Evolutionary conservation across 2,797 vertebrate genomes (phyloP).

Genomic region (Astyanax mexicanus): DNA sequence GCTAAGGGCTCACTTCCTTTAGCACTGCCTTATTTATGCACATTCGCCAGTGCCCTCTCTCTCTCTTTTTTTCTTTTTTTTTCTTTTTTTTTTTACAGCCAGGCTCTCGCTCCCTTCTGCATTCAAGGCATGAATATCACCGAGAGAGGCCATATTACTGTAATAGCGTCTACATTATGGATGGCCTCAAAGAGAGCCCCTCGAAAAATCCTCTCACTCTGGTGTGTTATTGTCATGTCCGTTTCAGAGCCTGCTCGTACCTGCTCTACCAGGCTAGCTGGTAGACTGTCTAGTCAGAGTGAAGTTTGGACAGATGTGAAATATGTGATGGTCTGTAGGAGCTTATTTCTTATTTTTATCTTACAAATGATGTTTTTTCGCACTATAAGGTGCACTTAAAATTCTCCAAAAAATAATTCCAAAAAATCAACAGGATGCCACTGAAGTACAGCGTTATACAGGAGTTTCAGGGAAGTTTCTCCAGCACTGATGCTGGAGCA

Average conservation of each 20-base stretch:
- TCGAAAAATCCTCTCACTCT: not conserved
- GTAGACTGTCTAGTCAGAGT: not conserved
- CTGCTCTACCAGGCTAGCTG: not conserved
- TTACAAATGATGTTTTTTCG: too few species aligned
- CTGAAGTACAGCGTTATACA: too few species aligned
- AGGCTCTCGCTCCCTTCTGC: not conserved
- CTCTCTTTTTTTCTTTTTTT: too few species aligned
- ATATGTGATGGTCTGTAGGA: too few species aligned
- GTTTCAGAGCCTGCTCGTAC: not conserved
- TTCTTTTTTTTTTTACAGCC: not conserved
- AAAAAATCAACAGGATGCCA: too few species aligned
- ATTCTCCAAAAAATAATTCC: too few species aligned
- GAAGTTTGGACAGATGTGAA: not conserved
- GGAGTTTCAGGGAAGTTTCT: too few species aligned
- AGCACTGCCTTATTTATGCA: slow-evolving; percentile 27
- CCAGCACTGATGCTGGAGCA: too few species aligned
- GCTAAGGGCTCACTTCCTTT: slow-evolving; percentile 44
- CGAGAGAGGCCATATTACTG: not conserved
- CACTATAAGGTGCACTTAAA: too few species aligned
- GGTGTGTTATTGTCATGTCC: slow-evolving; percentile 9
- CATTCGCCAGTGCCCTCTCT: slow-evolving; percentile 11
- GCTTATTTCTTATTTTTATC: too few species aligned
- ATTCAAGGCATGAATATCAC: slow-evolving; percentile 5
- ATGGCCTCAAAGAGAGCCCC: not conserved
- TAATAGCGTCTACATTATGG: slow-evolving; percentile 24